A percentile compares a stretch with the other conserved stretches of the same genome.
Conservation (phyloP, 37 sponge, comb jelly and placozoan genomes). For the Ephydatia muelleri region DNA sequence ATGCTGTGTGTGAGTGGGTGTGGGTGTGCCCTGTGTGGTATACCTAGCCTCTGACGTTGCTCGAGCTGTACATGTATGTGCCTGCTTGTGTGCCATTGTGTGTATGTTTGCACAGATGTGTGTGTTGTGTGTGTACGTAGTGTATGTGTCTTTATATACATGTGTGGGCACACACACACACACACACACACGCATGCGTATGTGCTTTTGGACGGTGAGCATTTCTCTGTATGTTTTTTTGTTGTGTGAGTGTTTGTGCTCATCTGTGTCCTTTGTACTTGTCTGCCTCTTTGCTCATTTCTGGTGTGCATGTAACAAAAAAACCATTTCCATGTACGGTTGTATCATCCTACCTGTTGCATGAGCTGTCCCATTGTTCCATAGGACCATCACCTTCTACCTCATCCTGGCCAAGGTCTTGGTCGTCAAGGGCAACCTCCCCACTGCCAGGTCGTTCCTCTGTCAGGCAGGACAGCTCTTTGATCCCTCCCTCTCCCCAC, state of each 20-base stretch:
- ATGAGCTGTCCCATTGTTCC: too few relatives aligned
- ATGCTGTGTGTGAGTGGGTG: constrained; percentile 3
- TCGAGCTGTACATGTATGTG: too few relatives aligned
- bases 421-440: not conserved
- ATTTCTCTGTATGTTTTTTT: too few relatives aligned
- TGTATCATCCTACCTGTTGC: too few relatives aligned
- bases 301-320: too few relatives aligned
- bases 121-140: not conserved
- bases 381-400: not conserved
- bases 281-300: too few relatives aligned
- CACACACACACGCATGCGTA: not conserved
- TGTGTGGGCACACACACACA: not conserved
- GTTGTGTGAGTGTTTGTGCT: not conserved
- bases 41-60: too few relatives aligned
- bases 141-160: not conserved
- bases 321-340: too few relatives aligned
- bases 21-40: too few relatives aligned
- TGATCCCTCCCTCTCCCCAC: not conserved
- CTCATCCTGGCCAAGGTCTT: not conserved
- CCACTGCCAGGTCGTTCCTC: not conserved
- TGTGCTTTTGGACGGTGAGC: too few relatives aligned
- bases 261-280: too few relatives aligned
- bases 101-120: not conserved
- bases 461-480: not conserved
- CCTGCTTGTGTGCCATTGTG: not conserved